Percentiles rank a stretch among this genome's conserved stretches.
These are phyloP conservation scores for Drosophila parabipectinata DNA, from an alignment of 1,140 invertebrate species.

Conservation along the genomic window DNA sequence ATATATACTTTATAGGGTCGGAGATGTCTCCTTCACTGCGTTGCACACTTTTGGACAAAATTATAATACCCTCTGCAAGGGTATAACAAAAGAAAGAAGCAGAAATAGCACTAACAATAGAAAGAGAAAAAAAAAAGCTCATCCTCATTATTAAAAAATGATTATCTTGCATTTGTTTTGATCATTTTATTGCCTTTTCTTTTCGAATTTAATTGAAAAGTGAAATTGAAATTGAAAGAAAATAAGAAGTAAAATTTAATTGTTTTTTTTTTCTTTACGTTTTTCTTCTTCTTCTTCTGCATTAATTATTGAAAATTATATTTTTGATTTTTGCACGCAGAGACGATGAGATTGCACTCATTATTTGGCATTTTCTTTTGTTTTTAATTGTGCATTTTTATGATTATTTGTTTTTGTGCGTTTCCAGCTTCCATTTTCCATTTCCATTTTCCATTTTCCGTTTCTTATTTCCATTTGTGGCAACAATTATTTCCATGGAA, in stretches of 20 bases:
- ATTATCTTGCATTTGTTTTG: slow-evolving; percentile 9
- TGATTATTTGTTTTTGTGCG: slow-evolving; percentile 21
- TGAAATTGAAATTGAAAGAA: slow-evolving; percentile 55
- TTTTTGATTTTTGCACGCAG: slow-evolving; percentile 50
- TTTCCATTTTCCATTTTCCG: slow-evolving; percentile 1
- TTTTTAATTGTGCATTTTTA: slow-evolving; percentile 31
- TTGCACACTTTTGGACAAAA: too few species aligned
- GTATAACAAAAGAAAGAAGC: too few species aligned
- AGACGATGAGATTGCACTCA: slow-evolving; percentile 23
- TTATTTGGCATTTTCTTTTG: slow-evolving; percentile 44
- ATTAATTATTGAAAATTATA: slow-evolving; percentile 68
- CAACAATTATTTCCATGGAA: slow-evolving; percentile 41
- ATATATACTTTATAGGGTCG: too few species aligned
- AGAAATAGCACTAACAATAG: not conserved
- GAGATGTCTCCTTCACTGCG: too few species aligned
- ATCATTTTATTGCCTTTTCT: slow-evolving; percentile 11
- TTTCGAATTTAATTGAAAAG: slow-evolving; percentile 66
- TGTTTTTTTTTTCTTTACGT: slow-evolving; percentile 33
- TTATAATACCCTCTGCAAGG: too few species aligned
- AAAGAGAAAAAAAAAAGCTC: not conserved
- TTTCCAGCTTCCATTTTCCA: slow-evolving; percentile 12
- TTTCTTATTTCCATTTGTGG: slow-evolving; percentile 13
- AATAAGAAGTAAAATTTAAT: slow-evolving; percentile 48
- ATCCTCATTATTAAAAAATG: not conserved
- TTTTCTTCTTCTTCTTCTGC: slow-evolving; percentile 30